Base-by-base conservation (phyloP, 2,888 invertebrate genomes). In the Calameuta idolon region DNA sequence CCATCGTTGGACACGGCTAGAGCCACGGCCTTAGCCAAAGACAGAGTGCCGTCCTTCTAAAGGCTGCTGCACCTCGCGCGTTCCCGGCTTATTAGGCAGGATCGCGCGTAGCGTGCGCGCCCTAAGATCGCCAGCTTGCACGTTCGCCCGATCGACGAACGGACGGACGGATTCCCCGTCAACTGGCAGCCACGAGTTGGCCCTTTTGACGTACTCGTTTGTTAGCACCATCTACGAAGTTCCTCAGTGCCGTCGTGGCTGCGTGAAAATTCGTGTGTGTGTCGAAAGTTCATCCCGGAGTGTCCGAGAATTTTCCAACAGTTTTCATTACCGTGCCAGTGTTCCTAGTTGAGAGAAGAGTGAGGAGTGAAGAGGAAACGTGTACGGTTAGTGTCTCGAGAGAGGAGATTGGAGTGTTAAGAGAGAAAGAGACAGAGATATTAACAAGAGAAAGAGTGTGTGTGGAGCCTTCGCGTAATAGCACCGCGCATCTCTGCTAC, bases 41-140 rank as follows among this genome's bases (percentile, higher is more conserved):
- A 55, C 55, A 55, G 55, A 55, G 55, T 55, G 55, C 55, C 55
- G 69, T 68, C 75, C 69, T 35, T 68, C 76, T 37, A 35, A 75
- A 79, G 80, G 80, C 81, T 73, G 76, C 78, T 34, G 68, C 75
- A 34, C 77, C 80, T 81, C 79, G 80, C 80, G 81, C 81, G 79
- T 79, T 77, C 69, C 79, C 81, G 69, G 76, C 80, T 81, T 79
- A 84, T 85, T 85, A 83, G 81, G 79, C 80, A 79, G 81, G 80
- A 83, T 75, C 81, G 84, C 81, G 84, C 78, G 80, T 84, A 77
- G 76, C 80, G 78, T 71, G 71, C 71, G 71, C 71, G 33, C 55
- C 55, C 55, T 55, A 55, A 55, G 23, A 55, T 55, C 55, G 9
- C 23, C 55, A 55, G 55, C 23, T 55, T 23, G 55, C 1, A 55